phyloP scores from a whole-genome alignment of 2,888 invertebrate species.

The Brachypalpus laphriformis region DNA sequence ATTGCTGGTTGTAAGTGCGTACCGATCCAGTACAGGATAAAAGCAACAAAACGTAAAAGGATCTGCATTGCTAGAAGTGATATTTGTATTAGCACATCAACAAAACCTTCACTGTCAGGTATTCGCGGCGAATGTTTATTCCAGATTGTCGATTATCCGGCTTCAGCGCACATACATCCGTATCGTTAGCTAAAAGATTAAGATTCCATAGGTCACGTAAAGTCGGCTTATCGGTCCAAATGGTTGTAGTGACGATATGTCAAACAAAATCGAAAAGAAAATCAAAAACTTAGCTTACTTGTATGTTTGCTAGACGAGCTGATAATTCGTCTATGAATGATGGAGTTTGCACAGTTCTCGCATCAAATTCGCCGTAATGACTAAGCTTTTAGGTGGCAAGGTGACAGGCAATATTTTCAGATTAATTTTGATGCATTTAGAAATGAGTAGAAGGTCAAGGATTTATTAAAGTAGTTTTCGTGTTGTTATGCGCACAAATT shows the following conservation, averaged over 20 bases:
- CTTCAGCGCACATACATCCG: not conserved
- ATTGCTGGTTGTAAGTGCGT: conserved; percentile 20
- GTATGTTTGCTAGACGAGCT: not conserved
- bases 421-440: not conserved
- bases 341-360: not conserved
- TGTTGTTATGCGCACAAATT: no score
- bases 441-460: not conserved
- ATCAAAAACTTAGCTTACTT: not conserved
- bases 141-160: not conserved
- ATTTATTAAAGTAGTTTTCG: no score
- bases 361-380: not conserved
- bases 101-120: not conserved
- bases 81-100: not conserved
- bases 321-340: not conserved
- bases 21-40: conserved; percentile 44
- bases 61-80: conserved; percentile 25
- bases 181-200: conserved; percentile 29
- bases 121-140: not conserved
- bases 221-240: conserved; percentile 37
- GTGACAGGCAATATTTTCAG: not conserved
- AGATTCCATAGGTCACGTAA: conserved; percentile 41
- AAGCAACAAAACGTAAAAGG: conserved; percentile 25
- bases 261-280: not conserved
- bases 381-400: not conserved
- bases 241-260: conserved; percentile 14